Evolutionary conservation across 1,140 invertebrate species (phyloP), one percentile per base, ranked within the genome.

Genomic region (Metopolophium dirhodum): DNA sequence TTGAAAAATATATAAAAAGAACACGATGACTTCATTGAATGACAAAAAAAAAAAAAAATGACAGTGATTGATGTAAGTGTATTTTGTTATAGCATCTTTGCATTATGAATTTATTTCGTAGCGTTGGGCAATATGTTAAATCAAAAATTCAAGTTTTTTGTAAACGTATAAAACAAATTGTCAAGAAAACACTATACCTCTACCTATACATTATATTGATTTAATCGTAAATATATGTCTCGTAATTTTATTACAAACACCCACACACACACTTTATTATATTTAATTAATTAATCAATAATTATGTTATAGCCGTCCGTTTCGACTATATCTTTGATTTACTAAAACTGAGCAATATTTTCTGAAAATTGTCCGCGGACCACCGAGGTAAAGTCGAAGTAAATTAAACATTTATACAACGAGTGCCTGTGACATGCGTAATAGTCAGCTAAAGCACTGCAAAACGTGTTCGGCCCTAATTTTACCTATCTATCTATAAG

Each of bases 61-160:
- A 92, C 90, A 92, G 90, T 92, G 90, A 92, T 92, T 92, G 90
- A 92, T 92, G 90, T 37, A 49, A 92, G 45, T 83, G 37, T 83
- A 83, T 83, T 77, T 82, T 92, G 45, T 92, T 41, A 92, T n/a
- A n/a, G 11, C 30, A 45, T 68, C 89, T 68, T 90, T 68, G 35
- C 51, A 54, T 57, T 88, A 88, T 49, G 35, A 9, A 57, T 89
- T 89, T 89, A 57, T 41, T 9, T 57, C 35, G 49, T 37, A 11
- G 57, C 88, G n/a, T 41, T 37, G 1, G 88, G 35, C 6, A 37
- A 57, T 57, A 57, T 89, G 49, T 41, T 37, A 89, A 57, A 89
- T 26, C 22, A 37, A 37, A 89, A n/a, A 89, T 51, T 37, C 41
- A 57, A 88, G 47, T 86, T 47, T 86, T 37, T 47, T 30, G 11